A percentile compares a stretch with the other conserved stretches of the same genome.
Conservation (phyloP, 1,140 invertebrate genomes). For the Diorhabda sublineata region DNA sequence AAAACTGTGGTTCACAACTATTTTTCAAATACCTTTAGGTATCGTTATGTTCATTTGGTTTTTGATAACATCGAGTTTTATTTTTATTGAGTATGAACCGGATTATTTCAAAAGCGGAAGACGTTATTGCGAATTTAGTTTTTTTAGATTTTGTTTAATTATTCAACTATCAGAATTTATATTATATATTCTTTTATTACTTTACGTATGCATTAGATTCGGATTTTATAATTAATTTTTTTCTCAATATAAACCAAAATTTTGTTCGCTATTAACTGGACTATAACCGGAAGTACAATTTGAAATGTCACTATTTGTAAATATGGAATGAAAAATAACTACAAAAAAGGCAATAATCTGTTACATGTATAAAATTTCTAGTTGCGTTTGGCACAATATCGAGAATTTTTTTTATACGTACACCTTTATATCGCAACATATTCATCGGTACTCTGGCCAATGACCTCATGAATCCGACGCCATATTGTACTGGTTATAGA, state of each 20-base stretch:
- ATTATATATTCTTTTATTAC: background rate
- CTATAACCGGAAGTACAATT: too few species aligned
- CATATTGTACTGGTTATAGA: too few species aligned
- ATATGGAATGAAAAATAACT: too few species aligned
- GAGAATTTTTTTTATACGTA: too few species aligned
- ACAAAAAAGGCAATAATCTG: too few species aligned
- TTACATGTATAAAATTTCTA: too few species aligned
- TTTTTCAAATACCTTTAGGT: background rate
- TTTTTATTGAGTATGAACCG: background rate
- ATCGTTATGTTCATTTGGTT: background rate
- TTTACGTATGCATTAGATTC: slow-evolving; percentile 1
- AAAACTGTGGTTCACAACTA: background rate
- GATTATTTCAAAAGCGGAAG: background rate
- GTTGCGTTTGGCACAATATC: too few species aligned
- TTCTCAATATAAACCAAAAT: background rate
- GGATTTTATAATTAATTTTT: background rate
- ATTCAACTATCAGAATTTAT: background rate
- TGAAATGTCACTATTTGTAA: too few species aligned
- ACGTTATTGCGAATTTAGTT: background rate
- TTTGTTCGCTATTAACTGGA: too few species aligned
- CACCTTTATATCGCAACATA: too few species aligned
- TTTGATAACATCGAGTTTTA: background rate
- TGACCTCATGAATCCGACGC: too few species aligned
- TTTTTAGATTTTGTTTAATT: background rate
- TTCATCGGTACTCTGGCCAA: too few species aligned